Conservation (phyloP, 2,888 invertebrate genomes). For the Anaspis maculata region DNA sequence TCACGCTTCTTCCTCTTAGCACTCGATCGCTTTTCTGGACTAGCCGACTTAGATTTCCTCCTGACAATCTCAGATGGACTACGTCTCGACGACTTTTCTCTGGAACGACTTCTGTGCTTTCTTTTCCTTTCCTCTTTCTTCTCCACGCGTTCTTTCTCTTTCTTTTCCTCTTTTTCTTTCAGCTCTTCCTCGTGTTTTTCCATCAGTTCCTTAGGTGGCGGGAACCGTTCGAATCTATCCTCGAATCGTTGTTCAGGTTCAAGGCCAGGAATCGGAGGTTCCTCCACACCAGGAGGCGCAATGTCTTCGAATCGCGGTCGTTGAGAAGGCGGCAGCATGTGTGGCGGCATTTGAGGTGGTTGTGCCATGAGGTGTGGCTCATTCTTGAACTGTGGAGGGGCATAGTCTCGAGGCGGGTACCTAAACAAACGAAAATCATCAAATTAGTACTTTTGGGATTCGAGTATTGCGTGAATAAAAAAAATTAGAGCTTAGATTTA, state of each 20-base stretch:
- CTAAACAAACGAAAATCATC: slow-evolving; percentile 28
- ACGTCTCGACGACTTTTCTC: slow-evolving; percentile 13
- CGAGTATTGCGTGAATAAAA: too few relatives aligned
- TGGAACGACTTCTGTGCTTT: slow-evolving; percentile 20
- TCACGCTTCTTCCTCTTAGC: slow-evolving; percentile 31
- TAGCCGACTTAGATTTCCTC: slow-evolving; percentile 39
- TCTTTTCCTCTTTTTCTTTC: slow-evolving; percentile 16
- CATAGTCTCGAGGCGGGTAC: slow-evolving; percentile 28
- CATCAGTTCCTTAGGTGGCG: slow-evolving; percentile 12
- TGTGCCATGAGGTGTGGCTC: slow-evolving; percentile 10
- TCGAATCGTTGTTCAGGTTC: slow-evolving; percentile 43
- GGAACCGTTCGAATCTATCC: slow-evolving; percentile 16
- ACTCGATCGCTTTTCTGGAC: slow-evolving; percentile 37
- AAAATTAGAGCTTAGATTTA: too few relatives aligned
- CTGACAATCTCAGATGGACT: slow-evolving; percentile 14
- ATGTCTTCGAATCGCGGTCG: slow-evolving; percentile 46
- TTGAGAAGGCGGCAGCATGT: slow-evolving; percentile 24
- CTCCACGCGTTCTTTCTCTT: too few relatives aligned
- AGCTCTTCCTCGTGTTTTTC: slow-evolving; percentile 10
- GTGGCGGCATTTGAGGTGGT: slow-evolving; percentile 21
- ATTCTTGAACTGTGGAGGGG: slow-evolving; percentile 4
- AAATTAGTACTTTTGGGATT: slow-evolving; percentile 7
- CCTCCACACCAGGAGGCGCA: slow-evolving; percentile 54
- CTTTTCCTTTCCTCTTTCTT: slow-evolving; percentile 11
- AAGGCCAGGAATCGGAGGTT: slow-evolving; percentile 55